Evolutionary conservation across 2,113 vertebrate genomes (phyloP), one percentile per base, ranked within the genome.

Genomic region (Myrmecobius fasciatus): DNA sequence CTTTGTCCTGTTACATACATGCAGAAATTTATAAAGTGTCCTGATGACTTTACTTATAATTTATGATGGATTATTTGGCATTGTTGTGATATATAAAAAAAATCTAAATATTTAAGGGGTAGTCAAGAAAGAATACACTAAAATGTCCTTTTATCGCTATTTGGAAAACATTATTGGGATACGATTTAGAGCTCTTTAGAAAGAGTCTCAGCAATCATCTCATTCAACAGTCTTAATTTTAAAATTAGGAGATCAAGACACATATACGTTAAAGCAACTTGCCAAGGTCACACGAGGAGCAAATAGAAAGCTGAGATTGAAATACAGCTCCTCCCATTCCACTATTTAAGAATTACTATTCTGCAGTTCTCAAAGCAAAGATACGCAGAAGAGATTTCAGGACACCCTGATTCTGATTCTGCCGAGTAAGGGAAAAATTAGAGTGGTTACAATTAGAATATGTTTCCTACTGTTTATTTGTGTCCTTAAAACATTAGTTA

Each of bases 401-500:
- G 11, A 89, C n/a, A 53, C 24, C 8, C 48, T 47, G 92, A 89
- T 47, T 83, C 67, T 83, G n/a, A 83, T 83, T 43, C n/a, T 83
- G 67, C 67, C 36, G 4, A 43, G n/a, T n/a, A 43, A 83, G 2
- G 20, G n/a, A 17, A 83, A 83, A 43, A 24, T 20, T 83, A 83
- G n/a, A 43, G 67, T 24, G 67, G n/a, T 43, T 43, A 8, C 49
- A 75, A 96, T 53, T 9, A 28, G 43, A 91, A 31, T 67, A 51
- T 46, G 5, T 88, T 60, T 93, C 91, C 92, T 91, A n/a, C 20
- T 49, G 9, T 31, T 52, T 89, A 89, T 51, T 91, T 52, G 43
- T 54, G 52, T 48, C n/a, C 36, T 47, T 88, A 75, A 95, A 94
- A 60, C 25, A n/a, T 36, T 53, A 43, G 90, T 25, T 92, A 56